Base-by-base conservation (phyloP, 2,888 invertebrate species). In the Callimorpha dominula region DNA sequence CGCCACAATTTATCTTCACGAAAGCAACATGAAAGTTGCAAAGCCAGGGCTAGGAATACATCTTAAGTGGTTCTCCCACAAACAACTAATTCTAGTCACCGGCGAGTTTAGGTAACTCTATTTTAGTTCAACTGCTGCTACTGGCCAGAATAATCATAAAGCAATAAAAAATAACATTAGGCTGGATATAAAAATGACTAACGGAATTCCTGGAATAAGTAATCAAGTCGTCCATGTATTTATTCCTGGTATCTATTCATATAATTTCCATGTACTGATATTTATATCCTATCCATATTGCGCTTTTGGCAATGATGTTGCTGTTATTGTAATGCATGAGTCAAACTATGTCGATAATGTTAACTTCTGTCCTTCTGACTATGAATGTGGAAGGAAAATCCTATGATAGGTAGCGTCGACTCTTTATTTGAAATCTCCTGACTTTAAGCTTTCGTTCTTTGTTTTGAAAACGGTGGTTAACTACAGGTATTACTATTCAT, bases 51-150 rank as follows among this genome's bases (percentile, higher is more conserved):
- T 75, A 80, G 76, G 76, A 78, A 80, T 81, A 83, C 72, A 65
- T 8, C 52, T 57, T 73, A 78, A 79, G 78, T 79, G 72, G 81
- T 78, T 77, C 80, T 82, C 75, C 75, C 74, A 75, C 78, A 83
- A 75, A 83, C 71, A 72, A 73, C 77, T 75, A 74, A 65, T 69
- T 77, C 77, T 79, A 77, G 75, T 46, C 67, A 74, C 71, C 71
- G 68, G 76, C 73, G 69, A 73, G 63, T 80, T 73, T 76, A 78
- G 77, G 81, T 79, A 78, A 72, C 31, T 74, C 75, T 84, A 82
- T 82, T 85, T 82, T 77, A 75, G 78, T 73, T 74, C 71, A 81
- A 73, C 83, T 77, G 81, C 78, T 77, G 74, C 75, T 57, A 17
- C 9, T 46, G 31, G 62, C 42, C 17, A 43, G 43, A 66, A 66